Percentiles rank a stretch among this genome's conserved stretches.
Evolutionary conservation across 2,888 invertebrate genomes (phyloP).

Genomic region (Trissonchulus sp.): DNA sequence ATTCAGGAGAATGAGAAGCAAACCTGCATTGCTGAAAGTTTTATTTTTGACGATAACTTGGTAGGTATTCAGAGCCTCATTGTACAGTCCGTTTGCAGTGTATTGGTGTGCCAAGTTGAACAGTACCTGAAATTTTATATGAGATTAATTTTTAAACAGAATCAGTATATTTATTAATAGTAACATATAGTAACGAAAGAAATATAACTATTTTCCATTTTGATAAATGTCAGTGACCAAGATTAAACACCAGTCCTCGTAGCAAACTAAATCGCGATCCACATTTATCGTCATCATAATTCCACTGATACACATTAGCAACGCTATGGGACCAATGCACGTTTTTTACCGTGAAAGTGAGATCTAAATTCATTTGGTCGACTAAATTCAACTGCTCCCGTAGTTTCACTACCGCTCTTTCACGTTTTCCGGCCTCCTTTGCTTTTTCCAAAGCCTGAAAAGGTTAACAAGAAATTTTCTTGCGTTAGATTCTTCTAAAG

Average conservation of each 20-base stretch:
- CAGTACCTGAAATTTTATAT: conserved; percentile 64
- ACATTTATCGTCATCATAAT: too few relatives aligned
- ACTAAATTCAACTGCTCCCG: conserved; percentile 79
- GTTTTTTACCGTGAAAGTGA: conserved; percentile 76
- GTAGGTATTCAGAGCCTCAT: conserved; percentile 91
- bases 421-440: conserved; percentile 89
- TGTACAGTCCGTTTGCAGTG: conserved; percentile 83
- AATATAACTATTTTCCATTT: too few relatives aligned
- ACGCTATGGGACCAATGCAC: too few relatives aligned
- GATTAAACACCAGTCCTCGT: too few relatives aligned
- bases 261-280: too few relatives aligned
- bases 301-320: too few relatives aligned
- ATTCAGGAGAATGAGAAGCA: too few relatives aligned
- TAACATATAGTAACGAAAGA: too few relatives aligned
- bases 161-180: too few relatives aligned
- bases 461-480: not conserved
- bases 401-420: conserved; percentile 76
- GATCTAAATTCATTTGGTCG: conserved; percentile 85
- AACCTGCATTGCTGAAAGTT: conserved; percentile 79
- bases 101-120: conserved; percentile 94
- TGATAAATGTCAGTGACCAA: too few relatives aligned
- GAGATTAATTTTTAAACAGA: not conserved
- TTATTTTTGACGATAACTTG: conserved; percentile 82
- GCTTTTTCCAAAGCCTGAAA: conserved; percentile 75
- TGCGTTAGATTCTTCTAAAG: too few relatives aligned